A percentile compares a stretch with the other conserved stretches of the same genome.
Conservation (phyloP, 2,888 invertebrate genomes). For the Nowickia ferox region DNA sequence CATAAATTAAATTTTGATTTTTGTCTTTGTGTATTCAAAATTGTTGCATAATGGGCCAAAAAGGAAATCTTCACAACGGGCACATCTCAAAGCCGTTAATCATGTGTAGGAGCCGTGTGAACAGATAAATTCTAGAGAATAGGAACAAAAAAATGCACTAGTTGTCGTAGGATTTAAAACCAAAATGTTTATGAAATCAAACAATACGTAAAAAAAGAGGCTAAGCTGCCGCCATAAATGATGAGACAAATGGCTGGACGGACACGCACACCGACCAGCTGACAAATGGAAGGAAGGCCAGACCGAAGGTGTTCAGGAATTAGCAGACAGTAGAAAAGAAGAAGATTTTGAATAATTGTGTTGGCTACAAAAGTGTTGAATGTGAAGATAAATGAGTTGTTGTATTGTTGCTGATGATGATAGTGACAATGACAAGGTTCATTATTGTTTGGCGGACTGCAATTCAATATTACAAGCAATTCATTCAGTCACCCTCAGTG, state of each 20-base stretch:
- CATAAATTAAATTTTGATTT: constrained; percentile 34
- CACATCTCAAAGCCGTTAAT: constrained; percentile 67
- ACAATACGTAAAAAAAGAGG: constrained; percentile 32
- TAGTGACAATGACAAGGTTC: constrained; percentile 35
- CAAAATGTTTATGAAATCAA: constrained; percentile 53
- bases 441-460: constrained; percentile 5
- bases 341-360: constrained; percentile 65
- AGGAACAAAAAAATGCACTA: constrained; percentile 53
- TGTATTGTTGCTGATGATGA: constrained; percentile 31
- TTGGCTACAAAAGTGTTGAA: constrained; percentile 62
- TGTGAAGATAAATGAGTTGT: constrained; percentile 70
- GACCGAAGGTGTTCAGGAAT: constrained; percentile 9
- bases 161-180: constrained; percentile 63
- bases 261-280: background rate
- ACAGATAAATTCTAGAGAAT: constrained; percentile 51
- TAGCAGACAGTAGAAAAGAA: constrained; percentile 20
- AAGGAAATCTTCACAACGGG: constrained; percentile 35
- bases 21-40: constrained; percentile 19
- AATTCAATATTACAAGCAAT: constrained; percentile 39
- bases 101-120: constrained; percentile 70
- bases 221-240: constrained; percentile 51
- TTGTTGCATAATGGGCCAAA: constrained; percentile 7
- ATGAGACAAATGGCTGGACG: constrained; percentile 12
- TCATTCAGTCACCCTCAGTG: constrained; percentile 33
- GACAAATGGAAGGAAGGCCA: constrained; percentile 22